Conservation (phyloP, 2,113 vertebrate species). For the Sinocyclocheilus anophthalmus region DNA sequence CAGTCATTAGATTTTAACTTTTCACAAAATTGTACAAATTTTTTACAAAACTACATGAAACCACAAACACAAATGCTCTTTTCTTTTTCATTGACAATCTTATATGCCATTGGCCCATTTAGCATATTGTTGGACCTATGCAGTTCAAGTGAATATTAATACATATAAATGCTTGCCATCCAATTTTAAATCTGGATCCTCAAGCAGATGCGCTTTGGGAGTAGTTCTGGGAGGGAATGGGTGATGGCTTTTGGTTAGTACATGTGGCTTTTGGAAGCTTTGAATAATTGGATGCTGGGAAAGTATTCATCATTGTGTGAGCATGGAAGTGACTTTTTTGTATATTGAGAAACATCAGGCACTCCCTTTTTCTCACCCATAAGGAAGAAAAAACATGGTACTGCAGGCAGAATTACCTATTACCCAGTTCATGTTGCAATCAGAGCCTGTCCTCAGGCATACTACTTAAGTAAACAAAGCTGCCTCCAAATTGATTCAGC, state of each 20-base stretch:
- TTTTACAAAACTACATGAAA: background rate
- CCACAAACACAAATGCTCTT: background rate
- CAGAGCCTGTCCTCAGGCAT: slow-evolving; percentile 42
- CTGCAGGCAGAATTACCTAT: slow-evolving; percentile 52
- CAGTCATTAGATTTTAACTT: background rate
- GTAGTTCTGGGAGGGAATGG: slow-evolving; percentile 45
- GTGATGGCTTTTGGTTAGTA: slow-evolving; percentile 38
- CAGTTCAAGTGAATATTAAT: background rate
- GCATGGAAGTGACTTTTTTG: slow-evolving; percentile 44
- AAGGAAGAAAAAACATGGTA: slow-evolving; percentile 8
- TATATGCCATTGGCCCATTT: background rate
- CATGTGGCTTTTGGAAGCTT: slow-evolving; percentile 59
- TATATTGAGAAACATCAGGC: slow-evolving; percentile 58
- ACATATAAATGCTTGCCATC: background rate
- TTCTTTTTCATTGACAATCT: background rate
- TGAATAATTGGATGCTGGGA: slow-evolving; percentile 63
- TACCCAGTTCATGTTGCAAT: slow-evolving; percentile 53
- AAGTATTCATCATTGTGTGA: slow-evolving; percentile 56
- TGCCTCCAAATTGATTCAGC: slow-evolving; percentile 58
- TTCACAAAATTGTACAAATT: background rate
- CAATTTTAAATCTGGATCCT: background rate
- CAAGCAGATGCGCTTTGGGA: background rate
- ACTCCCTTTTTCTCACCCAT: slow-evolving; percentile 36
- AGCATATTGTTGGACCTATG: background rate
- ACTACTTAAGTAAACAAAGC: slow-evolving; percentile 58